phyloP scores from a whole-genome alignment of 2,888 invertebrate species.

The Limnephilus rhombicus region DNA sequence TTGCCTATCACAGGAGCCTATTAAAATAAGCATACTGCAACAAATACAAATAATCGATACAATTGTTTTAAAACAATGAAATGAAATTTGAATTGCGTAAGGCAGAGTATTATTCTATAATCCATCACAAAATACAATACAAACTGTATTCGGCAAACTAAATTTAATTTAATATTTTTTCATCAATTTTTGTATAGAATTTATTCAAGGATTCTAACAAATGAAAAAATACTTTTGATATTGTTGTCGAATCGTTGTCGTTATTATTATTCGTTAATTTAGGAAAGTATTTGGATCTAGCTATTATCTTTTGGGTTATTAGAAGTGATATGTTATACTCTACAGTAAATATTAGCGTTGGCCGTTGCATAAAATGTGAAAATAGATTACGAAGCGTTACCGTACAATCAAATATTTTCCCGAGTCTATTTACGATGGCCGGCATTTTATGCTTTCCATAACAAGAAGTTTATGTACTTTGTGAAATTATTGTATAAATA shows the following conservation, averaged over 20 bases:
- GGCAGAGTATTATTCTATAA: background rate
- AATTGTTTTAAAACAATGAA: too few relatives aligned
- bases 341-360: background rate
- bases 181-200: background rate
- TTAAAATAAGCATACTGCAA: background rate
- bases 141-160: background rate
- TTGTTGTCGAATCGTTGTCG: background rate
- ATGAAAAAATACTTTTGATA: background rate
- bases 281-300: background rate
- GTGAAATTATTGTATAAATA: background rate
- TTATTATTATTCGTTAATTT: background rate
- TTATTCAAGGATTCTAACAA: background rate
- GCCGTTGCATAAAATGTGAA: background rate
- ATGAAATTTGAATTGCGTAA: too few relatives aligned
- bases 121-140: background rate
- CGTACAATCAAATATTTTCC: slow-evolving; percentile 1
- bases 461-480: background rate
- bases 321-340: background rate
- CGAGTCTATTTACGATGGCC: background rate
- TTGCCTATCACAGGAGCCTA: background rate
- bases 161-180: background rate
- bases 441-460: background rate
- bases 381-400: background rate
- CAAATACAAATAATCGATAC: too few relatives aligned
- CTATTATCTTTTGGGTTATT: background rate